Base-by-base conservation (phyloP, 2,888 invertebrate species). In the Dasypogon diadema region DNA sequence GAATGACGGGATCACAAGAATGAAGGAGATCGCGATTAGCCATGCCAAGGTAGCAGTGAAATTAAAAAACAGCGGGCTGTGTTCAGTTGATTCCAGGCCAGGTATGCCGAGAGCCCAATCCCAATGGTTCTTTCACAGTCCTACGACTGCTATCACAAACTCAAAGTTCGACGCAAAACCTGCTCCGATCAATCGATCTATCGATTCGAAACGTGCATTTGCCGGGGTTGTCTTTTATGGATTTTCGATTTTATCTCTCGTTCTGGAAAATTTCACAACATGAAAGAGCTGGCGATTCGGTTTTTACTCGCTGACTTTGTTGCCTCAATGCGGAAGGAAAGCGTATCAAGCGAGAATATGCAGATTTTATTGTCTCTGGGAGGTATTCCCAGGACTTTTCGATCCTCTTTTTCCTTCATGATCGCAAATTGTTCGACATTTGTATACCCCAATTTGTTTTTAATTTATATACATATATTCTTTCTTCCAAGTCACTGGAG, bases 231-330 rank as follows among this genome's bases (percentile, higher is more conserved):
- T 58, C 37, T 58, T 60, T 22, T 60, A 18, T 60, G 5, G 12
- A 60, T 37, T 60, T 42, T 58, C 10, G 34, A 16, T 30, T 58
- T 60, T 60, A 18, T 21, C 60, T 60, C 6, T 58, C 37, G 60
- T 34, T 60, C 30, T 34, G 26, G 58, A 60, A 60, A 60, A 60
- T 60, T 60, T 60, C 18, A 18, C 2, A 34, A 18, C 10, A 21
- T 18, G 60, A 37, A 60, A 22, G 26, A 42, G 34, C 34, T 12
- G 16, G 16, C 8, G 60, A 21, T 60, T 37, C 37, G n/a, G n/a
- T 21, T 60, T 60, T 18, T 37, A 18, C 37, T 18, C 60, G 3
- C 42, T 12, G 42, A 6, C 42, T 12, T 6, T 42, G 42, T 42
- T 42, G 12, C 10, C 3, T 8, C n/a, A 1, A 3, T 42, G 42